These are phyloP conservation scores for Actinostola sp. DNA, from an alignment of 92 coral and sea anemone species.

Conservation along the genomic window DNA sequence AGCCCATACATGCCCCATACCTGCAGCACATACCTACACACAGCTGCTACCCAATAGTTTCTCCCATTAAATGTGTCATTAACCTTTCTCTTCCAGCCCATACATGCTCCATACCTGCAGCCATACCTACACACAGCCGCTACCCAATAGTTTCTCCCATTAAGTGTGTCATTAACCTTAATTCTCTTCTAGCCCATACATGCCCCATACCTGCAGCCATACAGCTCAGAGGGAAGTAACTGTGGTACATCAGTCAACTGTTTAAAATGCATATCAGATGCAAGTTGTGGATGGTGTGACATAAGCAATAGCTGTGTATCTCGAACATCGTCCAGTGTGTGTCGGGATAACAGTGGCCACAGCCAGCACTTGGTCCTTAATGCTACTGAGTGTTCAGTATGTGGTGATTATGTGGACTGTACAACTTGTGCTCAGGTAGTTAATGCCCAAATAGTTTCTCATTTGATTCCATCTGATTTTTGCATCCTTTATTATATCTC, in stretches of 20 bases:
- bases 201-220: conserved; percentile 75
- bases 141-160: no score
- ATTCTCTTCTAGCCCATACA: conserved; percentile 37
- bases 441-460: background rate
- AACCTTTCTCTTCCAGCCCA: no score
- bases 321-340: conserved; percentile 48
- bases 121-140: no score
- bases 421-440: conserved; percentile 67
- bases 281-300: conserved; percentile 94
- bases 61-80: no score
- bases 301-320: conserved; percentile 52
- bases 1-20: no score
- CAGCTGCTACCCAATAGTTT: no score
- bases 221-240: conserved; percentile 35
- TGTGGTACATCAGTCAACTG: conserved; percentile 67
- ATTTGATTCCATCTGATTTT: background rate
- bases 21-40: no score
- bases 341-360: conserved; percentile 58
- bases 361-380: conserved; percentile 63
- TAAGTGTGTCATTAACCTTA: no score
- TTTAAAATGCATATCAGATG: conserved; percentile 85
- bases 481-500: no score
- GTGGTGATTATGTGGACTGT: conserved; percentile 79
- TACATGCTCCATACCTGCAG: no score
- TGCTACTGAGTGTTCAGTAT: conserved; percentile 72